Conservation (phyloP, 2,888 invertebrate genomes). For the Ceramica pisi region DNA sequence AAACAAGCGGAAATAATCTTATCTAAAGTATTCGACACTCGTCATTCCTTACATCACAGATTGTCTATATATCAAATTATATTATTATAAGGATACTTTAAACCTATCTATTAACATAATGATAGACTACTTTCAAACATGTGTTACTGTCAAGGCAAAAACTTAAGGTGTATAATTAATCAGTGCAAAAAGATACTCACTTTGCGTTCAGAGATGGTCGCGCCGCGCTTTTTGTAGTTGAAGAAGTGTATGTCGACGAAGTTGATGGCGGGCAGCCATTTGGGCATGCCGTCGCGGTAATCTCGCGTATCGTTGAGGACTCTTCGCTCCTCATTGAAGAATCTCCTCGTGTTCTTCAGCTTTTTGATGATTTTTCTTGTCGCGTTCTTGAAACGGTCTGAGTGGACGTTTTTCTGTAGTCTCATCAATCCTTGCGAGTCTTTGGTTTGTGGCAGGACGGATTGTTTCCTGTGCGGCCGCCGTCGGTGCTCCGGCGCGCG, state of each 20-base stretch:
- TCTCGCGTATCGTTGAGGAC: constrained; percentile 80
- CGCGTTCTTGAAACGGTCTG: constrained; percentile 79
- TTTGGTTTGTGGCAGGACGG: constrained; percentile 77
- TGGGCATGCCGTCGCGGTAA: constrained; percentile 83
- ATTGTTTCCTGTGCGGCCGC: constrained; percentile 71
- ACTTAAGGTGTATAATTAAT: constrained; percentile 42
- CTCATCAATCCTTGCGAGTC: constrained; percentile 71
- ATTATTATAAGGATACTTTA: constrained; percentile 43
- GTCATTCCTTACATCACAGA: constrained; percentile 57
- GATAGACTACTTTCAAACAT: constrained; percentile 49
- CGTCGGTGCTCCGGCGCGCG: constrained; percentile 68
- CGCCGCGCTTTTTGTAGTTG: constrained; percentile 77
- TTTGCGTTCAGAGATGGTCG: constrained; percentile 81
- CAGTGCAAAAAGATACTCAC: constrained; percentile 73
- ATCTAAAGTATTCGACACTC: constrained; percentile 62
- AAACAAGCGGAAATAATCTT: constrained; percentile 61
- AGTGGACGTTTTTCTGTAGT: constrained; percentile 73
- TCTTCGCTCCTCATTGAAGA: constrained; percentile 79
- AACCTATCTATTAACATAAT: constrained; percentile 60
- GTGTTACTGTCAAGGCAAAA: constrained; percentile 53
- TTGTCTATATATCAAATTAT: constrained; percentile 33
- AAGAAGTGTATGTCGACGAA: constrained; percentile 85
- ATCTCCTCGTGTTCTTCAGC: constrained; percentile 80
- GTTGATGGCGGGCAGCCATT: constrained; percentile 85
- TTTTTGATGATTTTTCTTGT: constrained; percentile 83